A percentile compares a stretch with the other conserved stretches of the same genome.
These are phyloP conservation scores for Actenoides lindsayi DNA, from an alignment of 2,113 vertebrate species.

Conservation along the genomic window DNA sequence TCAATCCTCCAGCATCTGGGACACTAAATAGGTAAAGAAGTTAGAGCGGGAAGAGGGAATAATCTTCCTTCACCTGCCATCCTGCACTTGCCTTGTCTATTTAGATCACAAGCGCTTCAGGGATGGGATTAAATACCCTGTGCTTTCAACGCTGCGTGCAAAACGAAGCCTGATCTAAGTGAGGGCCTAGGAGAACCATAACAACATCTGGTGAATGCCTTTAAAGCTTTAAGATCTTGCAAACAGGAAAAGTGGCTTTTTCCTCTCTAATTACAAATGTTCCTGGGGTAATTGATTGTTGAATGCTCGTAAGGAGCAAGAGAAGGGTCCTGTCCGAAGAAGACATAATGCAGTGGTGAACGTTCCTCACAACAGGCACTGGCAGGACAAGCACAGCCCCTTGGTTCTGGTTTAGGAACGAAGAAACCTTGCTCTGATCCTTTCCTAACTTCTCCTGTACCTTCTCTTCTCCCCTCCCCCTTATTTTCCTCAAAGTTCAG, in stretches of 20 bases:
- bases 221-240: neutral
- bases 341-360: neutral
- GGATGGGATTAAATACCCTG: neutral
- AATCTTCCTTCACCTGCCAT: neutral
- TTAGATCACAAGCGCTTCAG: neutral
- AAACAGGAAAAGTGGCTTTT: neutral
- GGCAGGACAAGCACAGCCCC: neutral
- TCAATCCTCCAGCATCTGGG: neutral
- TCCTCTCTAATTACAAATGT: neutral
- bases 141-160: neutral
- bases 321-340: neutral
- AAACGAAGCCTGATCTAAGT: neutral
- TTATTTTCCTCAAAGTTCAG: neutral
- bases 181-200: neutral
- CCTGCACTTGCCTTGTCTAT: neutral
- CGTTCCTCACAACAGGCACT: fast-evolving
- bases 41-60: neutral
- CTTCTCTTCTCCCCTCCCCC: neutral
- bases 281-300: neutral
- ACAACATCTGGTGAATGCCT: neutral
- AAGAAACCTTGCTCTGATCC: neutral
- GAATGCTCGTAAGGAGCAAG: neutral
- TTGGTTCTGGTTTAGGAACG: neutral
- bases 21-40: neutral
- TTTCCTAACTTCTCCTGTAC: neutral